phyloP scores from a whole-genome alignment of 2,113 vertebrate genomes.

The Meriones unguiculatus region DNA sequence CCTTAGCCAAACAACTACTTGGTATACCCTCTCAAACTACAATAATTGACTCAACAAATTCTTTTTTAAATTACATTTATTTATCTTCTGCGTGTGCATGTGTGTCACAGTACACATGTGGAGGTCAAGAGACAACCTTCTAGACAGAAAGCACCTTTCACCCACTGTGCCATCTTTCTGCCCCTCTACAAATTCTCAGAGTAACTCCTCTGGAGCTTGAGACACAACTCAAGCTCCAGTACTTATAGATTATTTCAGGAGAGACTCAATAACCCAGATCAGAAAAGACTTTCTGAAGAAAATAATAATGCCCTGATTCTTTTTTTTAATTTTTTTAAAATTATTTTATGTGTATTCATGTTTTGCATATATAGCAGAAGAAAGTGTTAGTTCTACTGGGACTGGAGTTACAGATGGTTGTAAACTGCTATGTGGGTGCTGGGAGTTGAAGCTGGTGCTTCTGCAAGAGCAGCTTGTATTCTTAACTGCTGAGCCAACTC shows the following conservation, averaged over 20 bases:
- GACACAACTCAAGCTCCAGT: background rate
- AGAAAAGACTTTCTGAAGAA: constrained; percentile 2
- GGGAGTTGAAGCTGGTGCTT: background rate
- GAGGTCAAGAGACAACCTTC: background rate
- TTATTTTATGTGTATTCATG: background rate
- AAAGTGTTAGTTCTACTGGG: background rate
- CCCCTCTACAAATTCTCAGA: constrained; percentile 34
- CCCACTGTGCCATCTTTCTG: background rate
- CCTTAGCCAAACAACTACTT: background rate
- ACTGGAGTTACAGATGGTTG: background rate
- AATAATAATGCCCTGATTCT: background rate
- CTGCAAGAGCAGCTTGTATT: background rate
- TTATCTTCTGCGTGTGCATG: background rate
- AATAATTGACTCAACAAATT: constrained; percentile 32
- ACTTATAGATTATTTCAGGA: constrained; percentile 2
- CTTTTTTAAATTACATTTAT: background rate
- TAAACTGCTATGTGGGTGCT: background rate
- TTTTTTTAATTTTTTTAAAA: background rate
- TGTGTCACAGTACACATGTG: background rate
- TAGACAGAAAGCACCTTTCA: background rate
- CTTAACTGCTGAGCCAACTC: background rate
- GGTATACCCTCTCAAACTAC: background rate
- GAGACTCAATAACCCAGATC: background rate
- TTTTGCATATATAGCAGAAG: background rate
- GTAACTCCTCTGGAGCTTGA: background rate